These are phyloP conservation scores for Drosophila busckii DNA, from an alignment of 1,140 invertebrate species.

Conservation along the genomic window DNA sequence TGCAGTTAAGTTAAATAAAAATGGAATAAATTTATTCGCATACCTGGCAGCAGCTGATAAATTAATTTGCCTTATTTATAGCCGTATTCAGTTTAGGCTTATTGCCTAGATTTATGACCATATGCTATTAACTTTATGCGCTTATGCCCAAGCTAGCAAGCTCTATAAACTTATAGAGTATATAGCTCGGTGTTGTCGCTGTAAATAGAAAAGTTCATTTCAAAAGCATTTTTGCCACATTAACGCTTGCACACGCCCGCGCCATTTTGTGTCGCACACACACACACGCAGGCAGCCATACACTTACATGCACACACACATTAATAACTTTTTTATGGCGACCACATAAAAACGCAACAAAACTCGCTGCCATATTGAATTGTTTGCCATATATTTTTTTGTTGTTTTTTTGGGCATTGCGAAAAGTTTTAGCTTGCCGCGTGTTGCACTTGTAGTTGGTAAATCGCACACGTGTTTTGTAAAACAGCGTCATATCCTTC, in stretches of 20 bases:
- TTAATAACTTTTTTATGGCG: slow-evolving; percentile 74
- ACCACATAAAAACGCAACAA: slow-evolving; percentile 69
- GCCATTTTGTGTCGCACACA: slow-evolving; percentile 45
- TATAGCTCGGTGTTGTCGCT: no score
- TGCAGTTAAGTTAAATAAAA: no score
- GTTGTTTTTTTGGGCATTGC: slow-evolving; percentile 5
- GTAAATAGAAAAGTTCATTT: slow-evolving; percentile 49
- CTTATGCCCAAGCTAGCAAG: no score
- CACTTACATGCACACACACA: slow-evolving; percentile 25
- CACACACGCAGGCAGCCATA: slow-evolving; percentile 8
- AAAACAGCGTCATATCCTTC: slow-evolving; percentile 65
- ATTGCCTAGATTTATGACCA: no score
- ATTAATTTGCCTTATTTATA: no score
- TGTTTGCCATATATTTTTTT: slow-evolving; percentile 14
- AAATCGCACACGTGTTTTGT: slow-evolving; percentile 74
- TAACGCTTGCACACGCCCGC: slow-evolving; percentile 71
- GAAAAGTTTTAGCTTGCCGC: slow-evolving; percentile 36
- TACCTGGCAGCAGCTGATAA: no score
- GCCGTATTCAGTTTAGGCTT: no score
- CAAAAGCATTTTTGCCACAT: slow-evolving; percentile 71
- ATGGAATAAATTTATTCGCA: no score
- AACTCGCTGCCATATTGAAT: slow-evolving; percentile 68
- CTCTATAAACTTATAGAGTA: slow-evolving; percentile 17
- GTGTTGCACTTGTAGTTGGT: slow-evolving; percentile 47
- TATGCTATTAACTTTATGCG: no score